Conservation (phyloP, 2,888 invertebrate species). For the Pyralis farinalis region DNA sequence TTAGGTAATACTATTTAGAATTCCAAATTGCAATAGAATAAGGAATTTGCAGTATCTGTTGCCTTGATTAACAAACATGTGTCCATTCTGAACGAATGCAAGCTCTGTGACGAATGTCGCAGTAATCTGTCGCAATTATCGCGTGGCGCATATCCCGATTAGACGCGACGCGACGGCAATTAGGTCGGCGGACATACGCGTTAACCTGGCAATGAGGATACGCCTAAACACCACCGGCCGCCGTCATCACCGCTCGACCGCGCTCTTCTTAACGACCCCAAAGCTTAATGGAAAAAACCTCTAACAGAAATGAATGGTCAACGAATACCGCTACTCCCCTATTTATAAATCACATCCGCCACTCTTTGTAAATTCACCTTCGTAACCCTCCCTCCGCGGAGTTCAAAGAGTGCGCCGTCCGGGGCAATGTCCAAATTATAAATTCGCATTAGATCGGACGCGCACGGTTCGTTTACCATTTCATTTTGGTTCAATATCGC, state of each 20-base stretch:
- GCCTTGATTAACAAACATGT: slow-evolving; percentile 19
- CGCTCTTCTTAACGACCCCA: slow-evolving; percentile 51
- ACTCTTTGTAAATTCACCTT: slow-evolving; percentile 71
- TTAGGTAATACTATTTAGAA: too few species aligned
- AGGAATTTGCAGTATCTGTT: too few species aligned
- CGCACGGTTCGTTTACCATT: slow-evolving; percentile 81
- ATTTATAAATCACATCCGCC: slow-evolving; percentile 71
- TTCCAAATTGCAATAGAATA: too few species aligned
- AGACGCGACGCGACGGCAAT: slow-evolving; percentile 72
- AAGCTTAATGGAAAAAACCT: slow-evolving; percentile 53
- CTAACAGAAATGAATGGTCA: slow-evolving; percentile 54
- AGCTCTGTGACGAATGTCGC: slow-evolving; percentile 17
- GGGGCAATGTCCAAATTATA: slow-evolving; percentile 80
- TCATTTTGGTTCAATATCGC: slow-evolving; percentile 81
- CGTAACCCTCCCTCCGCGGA: slow-evolving; percentile 52
- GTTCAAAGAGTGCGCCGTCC: slow-evolving; percentile 74
- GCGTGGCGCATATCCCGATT: slow-evolving; percentile 79
- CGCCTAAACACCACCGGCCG: slow-evolving; percentile 70
- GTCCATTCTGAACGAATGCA: slow-evolving; percentile 27
- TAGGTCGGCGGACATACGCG: slow-evolving; percentile 78
- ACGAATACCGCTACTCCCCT: slow-evolving; percentile 47
- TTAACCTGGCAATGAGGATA: slow-evolving; percentile 79
- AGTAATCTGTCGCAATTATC: slow-evolving; percentile 76
- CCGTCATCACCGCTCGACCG: slow-evolving; percentile 55
- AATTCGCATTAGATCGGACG: slow-evolving; percentile 82